Percentiles rank a stretch among this genome's conserved stretches.
Evolutionary conservation across 2,888 invertebrate species (phyloP).

Genomic region (Polyommatus icarus): DNA sequence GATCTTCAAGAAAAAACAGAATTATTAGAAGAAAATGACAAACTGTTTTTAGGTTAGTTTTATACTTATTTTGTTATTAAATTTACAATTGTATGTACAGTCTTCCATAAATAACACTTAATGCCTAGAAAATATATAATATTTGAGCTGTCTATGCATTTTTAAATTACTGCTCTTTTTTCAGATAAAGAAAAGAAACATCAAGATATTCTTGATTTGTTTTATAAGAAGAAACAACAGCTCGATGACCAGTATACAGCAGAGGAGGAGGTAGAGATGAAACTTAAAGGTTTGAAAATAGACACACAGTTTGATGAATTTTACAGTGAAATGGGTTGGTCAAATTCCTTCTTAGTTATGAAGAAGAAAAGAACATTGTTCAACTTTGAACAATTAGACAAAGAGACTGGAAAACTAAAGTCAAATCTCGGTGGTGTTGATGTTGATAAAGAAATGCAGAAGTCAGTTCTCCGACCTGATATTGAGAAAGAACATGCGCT

Average conservation of each 20-base stretch:
- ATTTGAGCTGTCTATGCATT: background rate
- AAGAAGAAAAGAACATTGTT: constrained; percentile 56
- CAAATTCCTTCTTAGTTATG: constrained; percentile 53
- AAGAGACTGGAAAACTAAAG: constrained; percentile 66
- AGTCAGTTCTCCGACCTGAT: constrained; percentile 82
- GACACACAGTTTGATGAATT: constrained; percentile 64
- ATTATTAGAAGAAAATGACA: constrained; percentile 45
- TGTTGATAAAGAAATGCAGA: constrained; percentile 81
- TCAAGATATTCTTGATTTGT: constrained; percentile 57
- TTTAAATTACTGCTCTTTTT: constrained; percentile 35
- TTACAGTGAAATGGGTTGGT: constrained; percentile 70
- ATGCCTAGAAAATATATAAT: background rate
- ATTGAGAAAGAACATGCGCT: constrained; percentile 83
- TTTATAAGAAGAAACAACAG: constrained; percentile 63
- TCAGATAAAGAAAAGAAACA: constrained; percentile 62
- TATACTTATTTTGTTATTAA: background rate
- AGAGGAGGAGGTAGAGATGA: constrained; percentile 59
- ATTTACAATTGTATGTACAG: too few species aligned
- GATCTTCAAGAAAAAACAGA: constrained; percentile 63
- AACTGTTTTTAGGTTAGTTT: constrained; percentile 34
- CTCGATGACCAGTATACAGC: constrained; percentile 53
- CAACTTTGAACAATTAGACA: constrained; percentile 63
- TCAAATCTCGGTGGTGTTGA: constrained; percentile 67
- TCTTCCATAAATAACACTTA: too few species aligned
- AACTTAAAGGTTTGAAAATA: constrained; percentile 60